Percentiles rank a stretch among this genome's conserved stretches.
phyloP scores from a whole-genome alignment of 2,888 invertebrate species.

The Automeris io region DNA sequence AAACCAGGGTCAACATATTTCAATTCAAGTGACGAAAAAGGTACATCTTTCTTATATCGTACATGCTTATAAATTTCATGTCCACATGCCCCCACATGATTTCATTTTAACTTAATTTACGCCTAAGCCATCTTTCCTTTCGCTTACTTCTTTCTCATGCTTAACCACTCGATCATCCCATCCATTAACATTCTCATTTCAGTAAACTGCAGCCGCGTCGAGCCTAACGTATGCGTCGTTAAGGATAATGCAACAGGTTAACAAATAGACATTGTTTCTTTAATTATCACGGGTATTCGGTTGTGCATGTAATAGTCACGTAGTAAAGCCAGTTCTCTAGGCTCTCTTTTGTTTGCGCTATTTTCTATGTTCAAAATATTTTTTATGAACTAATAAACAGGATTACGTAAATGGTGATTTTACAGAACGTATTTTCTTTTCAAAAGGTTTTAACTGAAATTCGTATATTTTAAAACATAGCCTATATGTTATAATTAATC shows the following conservation, averaged over 20 bases:
- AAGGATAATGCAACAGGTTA: slow-evolving; percentile 49
- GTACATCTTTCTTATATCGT: slow-evolving; percentile 19
- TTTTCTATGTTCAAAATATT: background rate
- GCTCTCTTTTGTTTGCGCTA: slow-evolving; percentile 9
- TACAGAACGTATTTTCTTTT: too few species aligned
- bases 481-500: too few species aligned
- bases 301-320: slow-evolving; percentile 23
- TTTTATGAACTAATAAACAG: too few species aligned
- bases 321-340: slow-evolving; percentile 14
- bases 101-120: slow-evolving; percentile 1
- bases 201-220: slow-evolving; percentile 48
- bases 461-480: too few species aligned
- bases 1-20: slow-evolving; percentile 32
- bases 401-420: too few species aligned
- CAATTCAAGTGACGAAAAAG: slow-evolving; percentile 44
- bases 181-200: slow-evolving; percentile 47
- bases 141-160: slow-evolving; percentile 28
- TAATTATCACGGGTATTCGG: slow-evolving; percentile 30
- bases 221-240: slow-evolving; percentile 48
- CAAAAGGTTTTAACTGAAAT: too few species aligned
- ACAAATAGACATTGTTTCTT: slow-evolving; percentile 22
- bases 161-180: slow-evolving; percentile 33
- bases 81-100: background rate
- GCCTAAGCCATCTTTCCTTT: slow-evolving; percentile 12
- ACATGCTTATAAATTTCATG: background rate